These are phyloP conservation scores for Rhorus exstirpatorius DNA, from an alignment of 2,888 invertebrate genomes.

Conservation along the genomic window DNA sequence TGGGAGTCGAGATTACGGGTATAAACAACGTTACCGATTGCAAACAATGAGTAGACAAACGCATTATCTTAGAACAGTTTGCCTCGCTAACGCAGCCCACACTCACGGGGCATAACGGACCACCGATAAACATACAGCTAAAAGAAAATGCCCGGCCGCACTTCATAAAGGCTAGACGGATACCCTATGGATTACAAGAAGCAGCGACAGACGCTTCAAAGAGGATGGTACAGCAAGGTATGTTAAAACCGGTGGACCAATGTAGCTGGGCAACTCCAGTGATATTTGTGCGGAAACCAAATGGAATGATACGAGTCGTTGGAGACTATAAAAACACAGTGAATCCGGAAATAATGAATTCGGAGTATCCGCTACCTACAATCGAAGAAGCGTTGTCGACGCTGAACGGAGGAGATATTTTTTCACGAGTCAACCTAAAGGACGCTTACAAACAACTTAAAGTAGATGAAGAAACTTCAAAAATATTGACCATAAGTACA, in stretches of 20 bases:
- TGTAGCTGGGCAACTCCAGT: conserved; percentile 70
- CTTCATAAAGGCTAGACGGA: conserved; percentile 34
- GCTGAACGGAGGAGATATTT: conserved; percentile 69
- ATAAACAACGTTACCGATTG: no score
- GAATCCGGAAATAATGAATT: conserved; percentile 18
- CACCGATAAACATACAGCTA: background rate
- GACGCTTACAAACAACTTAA: conserved; percentile 72
- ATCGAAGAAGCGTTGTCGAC: conserved; percentile 71
- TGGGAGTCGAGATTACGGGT: no score
- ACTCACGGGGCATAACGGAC: background rate
- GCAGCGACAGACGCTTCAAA: conserved; percentile 30
- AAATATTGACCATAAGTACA: conserved; percentile 69
- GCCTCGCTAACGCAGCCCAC: no score
- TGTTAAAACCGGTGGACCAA: conserved; percentile 44
- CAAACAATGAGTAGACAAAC: no score
- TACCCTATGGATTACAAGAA: conserved; percentile 52
- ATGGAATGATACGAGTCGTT: no score
- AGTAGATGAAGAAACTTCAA: conserved; percentile 67
- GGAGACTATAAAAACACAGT: no score
- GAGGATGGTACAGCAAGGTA: no score
- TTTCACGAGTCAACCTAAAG: conserved; percentile 71
- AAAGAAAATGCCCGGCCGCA: background rate
- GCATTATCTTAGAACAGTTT: no score
- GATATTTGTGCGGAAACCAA: conserved; percentile 52
- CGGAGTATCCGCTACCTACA: conserved; percentile 60